Percentiles rank a stretch among this genome's conserved stretches.
Evolutionary conservation across 2,888 invertebrate genomes (phyloP).

Genomic region (Timandra comae): DNA sequence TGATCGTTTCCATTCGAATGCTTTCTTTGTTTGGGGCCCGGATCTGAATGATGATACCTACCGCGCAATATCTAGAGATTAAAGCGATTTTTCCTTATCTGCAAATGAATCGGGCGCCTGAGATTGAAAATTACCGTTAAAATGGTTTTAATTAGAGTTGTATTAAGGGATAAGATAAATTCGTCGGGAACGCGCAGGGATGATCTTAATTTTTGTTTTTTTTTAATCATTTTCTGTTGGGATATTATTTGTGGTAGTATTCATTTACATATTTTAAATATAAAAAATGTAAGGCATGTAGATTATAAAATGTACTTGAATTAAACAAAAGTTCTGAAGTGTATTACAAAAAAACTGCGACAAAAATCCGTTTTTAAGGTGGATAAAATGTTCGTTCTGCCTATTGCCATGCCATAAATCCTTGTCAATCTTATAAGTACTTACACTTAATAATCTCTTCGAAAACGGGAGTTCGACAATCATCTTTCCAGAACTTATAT

Average conservation of each 20-base stretch:
- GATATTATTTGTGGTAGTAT: slow-evolving; percentile 5
- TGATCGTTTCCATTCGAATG: slow-evolving; percentile 59
- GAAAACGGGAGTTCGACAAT: slow-evolving; percentile 34
- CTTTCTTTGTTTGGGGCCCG: slow-evolving; percentile 43
- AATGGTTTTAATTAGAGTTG: not conserved
- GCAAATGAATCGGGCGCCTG: not conserved
- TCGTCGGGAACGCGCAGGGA: not conserved
- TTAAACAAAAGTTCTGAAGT: not conserved
- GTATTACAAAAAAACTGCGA: not conserved
- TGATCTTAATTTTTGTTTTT: not conserved
- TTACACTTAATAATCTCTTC: slow-evolving; percentile 7
- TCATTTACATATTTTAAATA: not conserved
- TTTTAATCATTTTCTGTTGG: not conserved
- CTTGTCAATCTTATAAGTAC: too few relatives aligned
- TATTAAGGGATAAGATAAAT: not conserved
- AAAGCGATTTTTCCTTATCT: not conserved
- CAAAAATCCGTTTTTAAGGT: not conserved
- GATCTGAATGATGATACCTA: slow-evolving; percentile 50
- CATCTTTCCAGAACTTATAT: slow-evolving; percentile 53
- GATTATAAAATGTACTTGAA: not conserved
- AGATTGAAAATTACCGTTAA: not conserved
- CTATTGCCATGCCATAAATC: not conserved
- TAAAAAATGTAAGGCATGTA: not conserved
- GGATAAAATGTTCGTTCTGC: not conserved
- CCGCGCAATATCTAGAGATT: slow-evolving; percentile 22